Conservation (phyloP, 2,113 vertebrate species). For the Cephalopholis sonnerati region DNA sequence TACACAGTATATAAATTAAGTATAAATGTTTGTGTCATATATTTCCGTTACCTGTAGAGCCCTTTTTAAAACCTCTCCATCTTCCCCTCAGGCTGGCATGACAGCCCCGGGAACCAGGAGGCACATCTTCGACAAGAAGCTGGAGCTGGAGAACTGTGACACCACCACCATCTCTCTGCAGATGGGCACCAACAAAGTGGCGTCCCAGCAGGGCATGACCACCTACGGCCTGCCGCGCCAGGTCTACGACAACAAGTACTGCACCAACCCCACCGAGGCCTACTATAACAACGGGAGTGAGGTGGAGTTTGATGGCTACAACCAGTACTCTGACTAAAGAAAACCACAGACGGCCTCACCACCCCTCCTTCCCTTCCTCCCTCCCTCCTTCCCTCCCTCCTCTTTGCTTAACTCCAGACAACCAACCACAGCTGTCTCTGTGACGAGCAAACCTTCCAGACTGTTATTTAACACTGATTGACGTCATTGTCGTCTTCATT, state of each 20-base stretch:
- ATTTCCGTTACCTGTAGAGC: too few species aligned
- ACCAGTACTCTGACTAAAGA: constrained; percentile 90
- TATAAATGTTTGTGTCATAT: too few species aligned
- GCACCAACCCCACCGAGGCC: constrained; percentile 75
- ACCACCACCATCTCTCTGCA: constrained; percentile 92
- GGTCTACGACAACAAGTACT: constrained; percentile 96
- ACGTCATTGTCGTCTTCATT: constrained; percentile 37
- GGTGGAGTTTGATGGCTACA: constrained; percentile 86
- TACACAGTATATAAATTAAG: too few species aligned
- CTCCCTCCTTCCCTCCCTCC: not conserved
- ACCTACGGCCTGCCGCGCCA: constrained; percentile 95
- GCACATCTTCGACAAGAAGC: constrained; percentile 93
- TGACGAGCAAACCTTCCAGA: constrained; percentile 57
- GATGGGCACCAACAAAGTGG: constrained; percentile 97
- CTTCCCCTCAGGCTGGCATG: constrained; percentile 89
- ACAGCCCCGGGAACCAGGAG: constrained; percentile 94
- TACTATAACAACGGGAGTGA: constrained; percentile 82
- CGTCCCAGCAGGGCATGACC: constrained; percentile 95
- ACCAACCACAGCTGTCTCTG: constrained; percentile 46
- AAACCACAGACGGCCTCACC: constrained; percentile 44
- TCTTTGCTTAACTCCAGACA: constrained; percentile 54
- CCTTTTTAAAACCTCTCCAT: not conserved
- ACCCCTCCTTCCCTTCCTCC: not conserved
- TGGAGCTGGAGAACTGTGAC: constrained; percentile 94
- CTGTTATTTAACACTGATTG: constrained; percentile 58